Base-by-base conservation (phyloP, 2,797 vertebrate species). In the Periophthalmus magnuspinnatus region DNA sequence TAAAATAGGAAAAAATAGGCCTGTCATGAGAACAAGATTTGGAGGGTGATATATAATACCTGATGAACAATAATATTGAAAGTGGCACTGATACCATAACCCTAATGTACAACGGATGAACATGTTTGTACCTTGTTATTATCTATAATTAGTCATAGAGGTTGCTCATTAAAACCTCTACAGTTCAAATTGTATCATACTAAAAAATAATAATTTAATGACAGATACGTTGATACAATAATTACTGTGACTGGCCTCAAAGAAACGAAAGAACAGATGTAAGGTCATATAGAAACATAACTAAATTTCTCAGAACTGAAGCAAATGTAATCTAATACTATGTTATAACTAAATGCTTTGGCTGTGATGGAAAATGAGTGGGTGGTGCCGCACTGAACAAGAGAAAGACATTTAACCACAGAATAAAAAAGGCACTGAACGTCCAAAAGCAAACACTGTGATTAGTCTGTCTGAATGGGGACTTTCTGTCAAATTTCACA, bases 231-330 rank as follows among this genome's bases (percentile, higher is more conserved):
- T 11, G 36, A 38, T 38, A 38, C 11, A 38, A 36, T 38, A 38
- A 38, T 38, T 38, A 38, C 11, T 38, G 36, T 38, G 36, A 38
- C 36, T 10, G 38, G 38, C 2, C 38, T 13, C 11, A 13, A 41
- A 13, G 11, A 45, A 41, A 41, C 2, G 13, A 73, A 4, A 54
- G 36, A 50, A 59, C 65, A 48, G 70, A 21, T 5, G 45, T n/a
- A 74, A 5, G 59, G 3, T 6, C 38, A n/a, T n/a, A 7, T 19
- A 60, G 38, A 71, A 33, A 3, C 2, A 50, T 32, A 48, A 65
- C 9, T 61, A 36, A 47, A 76, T 81, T 84, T 52, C 70, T 70
- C 77, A 64, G 70, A 80, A 83, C 76, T 77, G 66, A 83, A 28
- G 76, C 56, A 74, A 54, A 70, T 67, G 70, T 57, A 76, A 82